Conservation (phyloP, 2,888 invertebrate genomes). For the Drosophila atroscutellata region DNA sequence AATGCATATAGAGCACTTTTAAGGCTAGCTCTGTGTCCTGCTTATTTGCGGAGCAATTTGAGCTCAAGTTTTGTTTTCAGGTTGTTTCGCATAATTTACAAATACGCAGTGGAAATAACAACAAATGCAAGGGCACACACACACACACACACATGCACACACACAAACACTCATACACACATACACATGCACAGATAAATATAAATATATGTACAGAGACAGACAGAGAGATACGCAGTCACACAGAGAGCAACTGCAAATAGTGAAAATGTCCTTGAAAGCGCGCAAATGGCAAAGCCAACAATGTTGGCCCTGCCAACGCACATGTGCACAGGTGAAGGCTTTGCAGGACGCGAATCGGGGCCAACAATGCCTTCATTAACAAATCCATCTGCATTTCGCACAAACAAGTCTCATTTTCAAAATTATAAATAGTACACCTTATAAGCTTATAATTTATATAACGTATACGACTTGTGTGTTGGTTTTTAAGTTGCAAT, state of each 20-base stretch:
- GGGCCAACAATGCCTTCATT: constrained; percentile 32
- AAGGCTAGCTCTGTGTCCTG: constrained; percentile 37
- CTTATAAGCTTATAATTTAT: background rate
- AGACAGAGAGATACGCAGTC: constrained; percentile 26
- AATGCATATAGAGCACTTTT: constrained; percentile 46
- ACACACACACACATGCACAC: constrained; percentile 14
- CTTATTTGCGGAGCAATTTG: constrained; percentile 68
- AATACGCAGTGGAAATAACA: constrained; percentile 34
- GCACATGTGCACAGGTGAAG: constrained; percentile 61
- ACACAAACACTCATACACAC: constrained; percentile 3
- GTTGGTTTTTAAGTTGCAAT: background rate
- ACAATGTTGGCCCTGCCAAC: constrained; percentile 42
- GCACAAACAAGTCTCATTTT: background rate
- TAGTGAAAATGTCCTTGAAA: constrained; percentile 75
- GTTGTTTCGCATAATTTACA: constrained; percentile 45
- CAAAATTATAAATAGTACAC: background rate
- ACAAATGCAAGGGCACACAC: constrained; percentile 53
- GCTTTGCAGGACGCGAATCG: constrained; percentile 44
- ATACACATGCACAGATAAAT: constrained; percentile 6
- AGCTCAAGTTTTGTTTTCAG: constrained; percentile 27
- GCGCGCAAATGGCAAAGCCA: constrained; percentile 67
- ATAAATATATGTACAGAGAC: constrained; percentile 2
- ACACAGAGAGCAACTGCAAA: constrained; percentile 72
- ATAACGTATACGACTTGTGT: background rate
- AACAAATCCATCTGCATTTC: constrained; percentile 13